phyloP scores from a whole-genome alignment of 2,888 invertebrate genomes.

The Marronus borbonicus region DNA sequence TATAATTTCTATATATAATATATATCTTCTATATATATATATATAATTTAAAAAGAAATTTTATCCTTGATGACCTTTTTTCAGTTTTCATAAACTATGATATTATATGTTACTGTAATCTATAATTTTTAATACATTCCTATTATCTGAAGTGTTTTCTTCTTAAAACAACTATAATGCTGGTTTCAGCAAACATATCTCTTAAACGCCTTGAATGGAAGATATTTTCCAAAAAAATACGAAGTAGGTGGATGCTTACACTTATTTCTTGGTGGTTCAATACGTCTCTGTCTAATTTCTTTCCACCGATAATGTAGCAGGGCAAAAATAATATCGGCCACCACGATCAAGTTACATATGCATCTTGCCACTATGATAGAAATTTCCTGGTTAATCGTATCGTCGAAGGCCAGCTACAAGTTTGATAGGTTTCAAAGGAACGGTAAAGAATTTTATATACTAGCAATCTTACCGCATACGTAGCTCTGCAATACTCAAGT shows the following conservation, averaged over 20 bases:
- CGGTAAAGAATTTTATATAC: neutral
- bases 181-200: no score
- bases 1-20: no score
- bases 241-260: conserved; percentile 4
- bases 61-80: no score
- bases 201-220: no score
- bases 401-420: conserved; percentile 30
- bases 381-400: neutral
- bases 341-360: conserved; percentile 30
- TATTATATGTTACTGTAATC: no score
- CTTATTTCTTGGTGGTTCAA: conserved; percentile 30
- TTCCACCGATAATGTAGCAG: conserved; percentile 41
- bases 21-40: no score
- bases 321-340: conserved; percentile 35
- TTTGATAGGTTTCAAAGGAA: neutral
- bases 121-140: no score
- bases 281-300: conserved; percentile 26
- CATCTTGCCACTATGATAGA: neutral
- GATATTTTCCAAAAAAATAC: no score
- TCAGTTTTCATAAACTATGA: no score
- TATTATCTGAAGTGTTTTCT: no score
- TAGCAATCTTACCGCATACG: conserved; percentile 45
- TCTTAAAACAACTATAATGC: no score
- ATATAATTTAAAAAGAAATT: no score
- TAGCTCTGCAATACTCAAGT: conserved; percentile 41